Conservation (phyloP, 2,888 invertebrate genomes). For the Hemaris fuciformis region DNA sequence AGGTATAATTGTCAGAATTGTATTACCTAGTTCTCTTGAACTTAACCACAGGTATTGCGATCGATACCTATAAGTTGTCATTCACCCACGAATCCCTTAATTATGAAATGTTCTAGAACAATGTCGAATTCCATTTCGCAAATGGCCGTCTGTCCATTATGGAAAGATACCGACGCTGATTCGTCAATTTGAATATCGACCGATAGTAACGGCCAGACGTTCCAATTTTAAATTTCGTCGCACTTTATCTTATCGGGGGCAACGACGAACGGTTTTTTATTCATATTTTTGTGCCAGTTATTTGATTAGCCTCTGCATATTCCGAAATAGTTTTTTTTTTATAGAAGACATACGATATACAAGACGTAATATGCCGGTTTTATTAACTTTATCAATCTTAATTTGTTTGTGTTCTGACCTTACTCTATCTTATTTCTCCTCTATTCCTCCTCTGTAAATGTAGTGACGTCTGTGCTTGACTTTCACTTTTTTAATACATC, state of each 20-base stretch:
- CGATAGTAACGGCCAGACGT: slow-evolving; percentile 47
- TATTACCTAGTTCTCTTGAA: not conserved
- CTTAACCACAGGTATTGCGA: not conserved
- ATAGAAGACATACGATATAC: not conserved
- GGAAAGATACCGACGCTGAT: slow-evolving; percentile 40
- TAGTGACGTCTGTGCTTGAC: not conserved
- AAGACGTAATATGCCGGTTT: not conserved
- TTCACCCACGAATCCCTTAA: not conserved
- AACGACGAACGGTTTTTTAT: slow-evolving; percentile 15
- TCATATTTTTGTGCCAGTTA: slow-evolving; percentile 30
- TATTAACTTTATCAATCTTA: not conserved
- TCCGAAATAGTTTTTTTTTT: not conserved
- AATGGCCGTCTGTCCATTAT: slow-evolving; percentile 13
- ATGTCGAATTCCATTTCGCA: slow-evolving; percentile 3
- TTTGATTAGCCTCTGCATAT: slow-evolving; percentile 31
- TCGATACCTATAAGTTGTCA: not conserved
- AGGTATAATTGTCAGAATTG: too few species aligned
- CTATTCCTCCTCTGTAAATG: not conserved
- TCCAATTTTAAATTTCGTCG: slow-evolving; percentile 63
- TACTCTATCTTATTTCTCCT: not conserved
- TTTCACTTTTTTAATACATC: not conserved
- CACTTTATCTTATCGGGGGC: slow-evolving; percentile 23
- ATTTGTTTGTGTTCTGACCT: not conserved
- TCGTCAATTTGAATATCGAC: slow-evolving; percentile 62
- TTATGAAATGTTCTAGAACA: not conserved